Evolutionary conservation across 1,140 invertebrate genomes (phyloP).

Genomic region (Brachionus rotundiformis): DNA sequence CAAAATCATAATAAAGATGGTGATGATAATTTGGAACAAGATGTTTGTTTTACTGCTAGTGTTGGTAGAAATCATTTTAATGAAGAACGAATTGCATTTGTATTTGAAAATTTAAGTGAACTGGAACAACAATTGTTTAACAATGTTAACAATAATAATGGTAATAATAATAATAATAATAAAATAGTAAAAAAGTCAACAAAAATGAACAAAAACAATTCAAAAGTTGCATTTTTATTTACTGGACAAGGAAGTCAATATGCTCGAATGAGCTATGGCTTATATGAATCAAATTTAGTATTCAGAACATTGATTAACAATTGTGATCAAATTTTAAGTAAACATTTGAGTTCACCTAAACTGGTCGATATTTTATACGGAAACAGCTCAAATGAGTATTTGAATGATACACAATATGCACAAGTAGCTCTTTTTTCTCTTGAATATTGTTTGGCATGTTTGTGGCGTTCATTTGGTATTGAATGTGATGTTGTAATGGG

Average conservation of each 20-base stretch:
- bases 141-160: background rate
- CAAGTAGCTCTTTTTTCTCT: background rate
- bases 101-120: background rate
- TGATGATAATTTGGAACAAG: background rate
- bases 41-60: background rate
- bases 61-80: background rate
- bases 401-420: background rate
- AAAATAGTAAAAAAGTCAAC: background rate
- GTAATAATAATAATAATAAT: background rate
- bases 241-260: constrained; percentile 12
- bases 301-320: background rate
- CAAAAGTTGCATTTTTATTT: background rate
- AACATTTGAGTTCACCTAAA: background rate
- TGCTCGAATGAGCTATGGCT: background rate
- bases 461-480: background rate
- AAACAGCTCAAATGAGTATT: background rate
- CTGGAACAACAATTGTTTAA: background rate
- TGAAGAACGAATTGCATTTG: background rate
- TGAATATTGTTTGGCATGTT: background rate
- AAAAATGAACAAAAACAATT: background rate
- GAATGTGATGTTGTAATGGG: background rate
- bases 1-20: background rate
- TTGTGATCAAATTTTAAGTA: background rate
- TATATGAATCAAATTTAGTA: background rate
- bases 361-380: background rate